phyloP scores from a whole-genome alignment of 2,797 vertebrate species.

The Danio jaintianensis region DNA sequence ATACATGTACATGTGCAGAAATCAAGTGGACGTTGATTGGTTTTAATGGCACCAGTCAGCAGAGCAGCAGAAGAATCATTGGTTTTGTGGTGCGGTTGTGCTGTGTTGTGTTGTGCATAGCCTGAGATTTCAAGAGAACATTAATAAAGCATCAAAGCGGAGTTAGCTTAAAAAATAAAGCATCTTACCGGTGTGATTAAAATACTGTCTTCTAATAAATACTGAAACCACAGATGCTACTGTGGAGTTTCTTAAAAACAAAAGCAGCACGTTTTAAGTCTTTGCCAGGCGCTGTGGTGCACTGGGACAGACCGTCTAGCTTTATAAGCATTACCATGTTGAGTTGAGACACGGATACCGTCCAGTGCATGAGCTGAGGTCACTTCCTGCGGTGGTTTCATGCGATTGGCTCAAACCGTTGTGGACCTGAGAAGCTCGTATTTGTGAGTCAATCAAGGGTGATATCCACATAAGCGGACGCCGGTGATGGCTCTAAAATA shows the following conservation, averaged over 20 bases:
- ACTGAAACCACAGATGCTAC: neutral
- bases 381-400: neutral
- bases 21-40: slow-evolving; percentile 2
- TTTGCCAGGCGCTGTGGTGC: too few species aligned
- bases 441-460: neutral
- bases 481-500: neutral
- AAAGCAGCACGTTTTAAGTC: slow-evolving; percentile 7
- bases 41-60: slow-evolving; percentile 15
- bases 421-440: neutral
- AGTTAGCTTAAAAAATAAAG: slow-evolving; percentile 23
- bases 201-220: slow-evolving; percentile 49
- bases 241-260: neutral
- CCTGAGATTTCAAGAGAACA: slow-evolving; percentile 42
- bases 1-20: neutral
- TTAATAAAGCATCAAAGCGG: slow-evolving; percentile 18
- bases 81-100: slow-evolving; percentile 4
- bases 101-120: slow-evolving; percentile 28
- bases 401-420: neutral
- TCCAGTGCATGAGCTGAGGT: neutral
- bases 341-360: neutral
- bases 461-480: neutral
- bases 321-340: neutral
- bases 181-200: neutral
- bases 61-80: slow-evolving; percentile 37
- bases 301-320: neutral